Evolutionary conservation across 2,113 vertebrate genomes (phyloP).

Genomic region (Hymenochirus boettgeri): DNA sequence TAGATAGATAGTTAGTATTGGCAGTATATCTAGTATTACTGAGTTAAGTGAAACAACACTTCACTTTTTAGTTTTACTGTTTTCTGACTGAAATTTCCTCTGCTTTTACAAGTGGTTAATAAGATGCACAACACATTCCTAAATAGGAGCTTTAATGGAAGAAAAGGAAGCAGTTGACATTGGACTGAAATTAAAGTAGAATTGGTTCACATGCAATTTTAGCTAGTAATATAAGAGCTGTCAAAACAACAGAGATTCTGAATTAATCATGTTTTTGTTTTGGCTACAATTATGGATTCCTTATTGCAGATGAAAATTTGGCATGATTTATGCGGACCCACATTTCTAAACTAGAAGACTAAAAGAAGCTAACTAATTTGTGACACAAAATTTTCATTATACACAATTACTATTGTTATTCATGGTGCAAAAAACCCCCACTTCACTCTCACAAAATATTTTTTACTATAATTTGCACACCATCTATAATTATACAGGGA

Average conservation of each 20-base stretch:
- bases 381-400: too few species aligned
- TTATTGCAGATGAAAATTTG: too few species aligned
- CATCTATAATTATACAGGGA: too few species aligned
- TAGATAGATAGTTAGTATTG: not conserved
- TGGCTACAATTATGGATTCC: not conserved
- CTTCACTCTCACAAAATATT: too few species aligned
- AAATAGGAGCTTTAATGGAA: constrained; percentile 11
- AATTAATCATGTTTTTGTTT: not conserved
- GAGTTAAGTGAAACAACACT: not conserved
- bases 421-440: too few species aligned
- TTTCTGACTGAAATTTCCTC: not conserved
- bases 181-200: constrained; percentile 25
- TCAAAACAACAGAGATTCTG: constrained; percentile 2
- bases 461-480: too few species aligned
- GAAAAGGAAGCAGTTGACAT: constrained; percentile 21
- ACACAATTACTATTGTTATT: too few species aligned
- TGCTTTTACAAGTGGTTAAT: constrained; percentile 33
- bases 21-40: not conserved
- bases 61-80: not conserved
- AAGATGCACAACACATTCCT: constrained; percentile 26
- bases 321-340: too few species aligned
- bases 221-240: constrained; percentile 5
- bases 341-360: too few species aligned
- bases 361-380: too few species aligned
- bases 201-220: constrained; percentile 25